A percentile compares a stretch with the other conserved stretches of the same genome.
These are phyloP conservation scores for Cynaeus angustus DNA, from an alignment of 2,888 invertebrate genomes.

Conservation along the genomic window DNA sequence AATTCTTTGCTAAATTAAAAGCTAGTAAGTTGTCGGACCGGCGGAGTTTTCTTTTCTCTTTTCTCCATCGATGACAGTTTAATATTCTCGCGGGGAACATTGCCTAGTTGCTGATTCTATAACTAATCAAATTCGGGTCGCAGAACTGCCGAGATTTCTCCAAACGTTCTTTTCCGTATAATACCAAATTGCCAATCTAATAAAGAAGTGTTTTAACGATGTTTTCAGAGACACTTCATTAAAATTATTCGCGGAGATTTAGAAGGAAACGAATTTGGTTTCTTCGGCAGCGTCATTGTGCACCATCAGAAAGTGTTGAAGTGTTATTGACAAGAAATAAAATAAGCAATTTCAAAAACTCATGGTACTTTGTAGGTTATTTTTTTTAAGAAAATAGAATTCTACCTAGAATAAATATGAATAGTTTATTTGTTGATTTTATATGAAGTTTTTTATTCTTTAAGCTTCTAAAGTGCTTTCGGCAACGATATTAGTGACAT, in stretches of 20 bases:
- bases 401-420: no score
- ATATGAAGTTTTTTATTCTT: no score
- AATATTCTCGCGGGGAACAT: slow-evolving; percentile 63
- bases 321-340: no score
- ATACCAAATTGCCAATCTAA: slow-evolving; percentile 68
- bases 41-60: slow-evolving; percentile 43
- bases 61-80: slow-evolving; percentile 62
- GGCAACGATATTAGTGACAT: slow-evolving; percentile 31
- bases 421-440: no score
- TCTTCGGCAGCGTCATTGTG: no score
- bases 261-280: no score
- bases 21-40: slow-evolving; percentile 58
- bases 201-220: slow-evolving; percentile 66
- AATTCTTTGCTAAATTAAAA: slow-evolving; percentile 60
- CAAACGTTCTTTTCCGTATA: slow-evolving; percentile 59
- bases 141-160: slow-evolving; percentile 59
- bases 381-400: no score
- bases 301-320: no score
- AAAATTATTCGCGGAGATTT: slow-evolving; percentile 49
- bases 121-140: slow-evolving; percentile 66
- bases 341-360: no score
- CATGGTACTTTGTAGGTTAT: no score
- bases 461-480: slow-evolving; percentile 7
- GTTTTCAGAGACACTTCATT: slow-evolving; percentile 66
- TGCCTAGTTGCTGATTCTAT: slow-evolving; percentile 63